Evolutionary conservation across 2,888 invertebrate species (phyloP), one percentile per base, ranked within the genome.

Genomic region (Apodemia mormo): DNA sequence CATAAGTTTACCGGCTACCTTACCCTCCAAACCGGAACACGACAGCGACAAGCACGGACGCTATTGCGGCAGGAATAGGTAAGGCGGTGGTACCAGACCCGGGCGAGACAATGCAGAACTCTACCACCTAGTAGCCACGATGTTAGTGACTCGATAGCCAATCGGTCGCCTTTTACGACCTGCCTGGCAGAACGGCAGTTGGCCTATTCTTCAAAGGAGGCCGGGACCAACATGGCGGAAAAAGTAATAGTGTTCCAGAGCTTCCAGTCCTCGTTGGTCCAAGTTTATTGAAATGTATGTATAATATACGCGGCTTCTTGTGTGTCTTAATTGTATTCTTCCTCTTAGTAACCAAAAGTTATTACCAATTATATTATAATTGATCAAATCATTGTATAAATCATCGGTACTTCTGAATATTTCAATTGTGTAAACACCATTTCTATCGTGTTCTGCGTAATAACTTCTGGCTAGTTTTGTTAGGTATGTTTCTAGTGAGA

Each of bases 351-450:
- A 67, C 54, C 67, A 67, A 10, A 67, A 67, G 37, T 67, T 54
- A 67, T 67, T 56, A 56, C 67, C 40, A 67, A 37, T 40, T 67
- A 67, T 54, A 67, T 67, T 54, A 54, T 54, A 54, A 56, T 67
- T 52, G 56, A 67, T 54, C 8, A 67, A 67, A 33, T 30, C 66
- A 66, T 54, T 67, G 40, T 67, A 56, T 56, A 67, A 40, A 67
- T 67, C 40, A 52, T 54, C 54, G 40, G 52, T 56, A 14, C 54
- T 56, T 67, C 54, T 67, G 40, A 67, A 67, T 67, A 54, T 33
- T 67, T 54, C 67, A 67, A 67, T 67, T 54, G 56, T 67, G 67
- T 67, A 67, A 67, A 67, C 54, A 67, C 33, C 54, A 52, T 49
- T 66, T 66, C 33, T 66, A 66, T 66, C 66, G 52, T 66, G 30